Evolutionary conservation across 2,113 vertebrate genomes (phyloP), one percentile per base, ranked within the genome.

Genomic region (Spea multiplicata): DNA sequence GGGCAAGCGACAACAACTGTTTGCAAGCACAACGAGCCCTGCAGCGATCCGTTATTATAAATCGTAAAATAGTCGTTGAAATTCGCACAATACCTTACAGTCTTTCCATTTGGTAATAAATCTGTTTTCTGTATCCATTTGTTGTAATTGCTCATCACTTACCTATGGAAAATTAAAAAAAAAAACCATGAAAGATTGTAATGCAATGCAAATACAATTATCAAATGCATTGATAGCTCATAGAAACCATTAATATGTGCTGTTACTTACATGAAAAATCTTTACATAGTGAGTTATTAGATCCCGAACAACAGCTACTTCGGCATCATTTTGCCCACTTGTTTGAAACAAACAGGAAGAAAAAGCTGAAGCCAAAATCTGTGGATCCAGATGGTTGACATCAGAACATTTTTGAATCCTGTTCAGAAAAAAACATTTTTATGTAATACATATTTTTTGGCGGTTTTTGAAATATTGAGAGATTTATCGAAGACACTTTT

Each of bases 71-170:
- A 66, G 9, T 66, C 8, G 17, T 66, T n/a, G 5, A 8, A 48
- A 9, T 45, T 17, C 9, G 8, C 8, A 8, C 47, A n/a, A 69
- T 30, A 77, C 75, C 75, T 77, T 66, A 4, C n/a, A 12, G 8
- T 98, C 94, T 87, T 97, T 99, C 97, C 96, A 98, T 81, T 91
- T 94, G 48, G 92, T 95, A 88, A 99, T 99, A 89, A 96, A 98
- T 82, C 93, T 91, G 86, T 97, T 98, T 85, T 99, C 97, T 87
- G 87, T 95, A 88, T 97, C 95, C 95, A 99, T 99, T 94, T 99
- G 96, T 88, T 93, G 95, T 85, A 96, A 91, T 86, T 96, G 96
- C 46, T 95, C 94, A 89, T 96, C 93, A 83, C 94, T 95, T 89
- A 99, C 91, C 97, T 99, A 90, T 88, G 84, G 68, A 87, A 88